Conservation (phyloP, 2,888 invertebrate species). For the Nephrocerus scutellatus region DNA sequence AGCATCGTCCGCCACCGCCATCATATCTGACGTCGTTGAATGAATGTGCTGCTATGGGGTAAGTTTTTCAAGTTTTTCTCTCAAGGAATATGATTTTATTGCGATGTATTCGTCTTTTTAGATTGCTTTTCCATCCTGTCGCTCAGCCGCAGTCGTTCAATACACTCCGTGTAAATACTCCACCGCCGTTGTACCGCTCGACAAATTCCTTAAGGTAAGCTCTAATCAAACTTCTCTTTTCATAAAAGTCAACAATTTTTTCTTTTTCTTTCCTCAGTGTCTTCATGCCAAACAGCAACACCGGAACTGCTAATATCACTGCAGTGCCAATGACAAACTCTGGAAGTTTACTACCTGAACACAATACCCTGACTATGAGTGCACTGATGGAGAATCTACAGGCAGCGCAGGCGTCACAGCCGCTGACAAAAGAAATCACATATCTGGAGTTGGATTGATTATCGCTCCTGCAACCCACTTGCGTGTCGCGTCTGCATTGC, state of each 20-base stretch:
- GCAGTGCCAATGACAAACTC: conserved; percentile 4
- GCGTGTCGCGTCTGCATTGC: too few species aligned
- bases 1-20: conserved; percentile 90
- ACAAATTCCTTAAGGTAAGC: conserved; percentile 67
- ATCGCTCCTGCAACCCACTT: too few species aligned
- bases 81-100: not conserved
- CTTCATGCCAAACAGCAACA: conserved; percentile 19
- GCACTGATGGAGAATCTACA: conserved; percentile 25
- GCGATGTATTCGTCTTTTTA: too few species aligned
- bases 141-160: conserved; percentile 49
- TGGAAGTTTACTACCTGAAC: conserved; percentile 22
- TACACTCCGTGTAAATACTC: conserved; percentile 52
- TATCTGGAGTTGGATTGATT: conserved; percentile 32
- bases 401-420: conserved; percentile 17
- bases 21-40: conserved; percentile 95
- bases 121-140: conserved; percentile 64
- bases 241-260: not conserved
- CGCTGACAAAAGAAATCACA: conserved; percentile 29
- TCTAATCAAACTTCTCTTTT: not conserved
- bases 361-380: conserved; percentile 22
- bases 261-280: conserved; percentile 16
- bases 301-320: not conserved
- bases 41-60: conserved; percentile 79
- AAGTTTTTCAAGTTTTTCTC: conserved; percentile 17
- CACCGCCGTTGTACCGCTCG: conserved; percentile 88